Evolutionary conservation across 1,140 invertebrate genomes (phyloP), one percentile per base, ranked within the genome.

Genomic region (Apis laboriosa): DNA sequence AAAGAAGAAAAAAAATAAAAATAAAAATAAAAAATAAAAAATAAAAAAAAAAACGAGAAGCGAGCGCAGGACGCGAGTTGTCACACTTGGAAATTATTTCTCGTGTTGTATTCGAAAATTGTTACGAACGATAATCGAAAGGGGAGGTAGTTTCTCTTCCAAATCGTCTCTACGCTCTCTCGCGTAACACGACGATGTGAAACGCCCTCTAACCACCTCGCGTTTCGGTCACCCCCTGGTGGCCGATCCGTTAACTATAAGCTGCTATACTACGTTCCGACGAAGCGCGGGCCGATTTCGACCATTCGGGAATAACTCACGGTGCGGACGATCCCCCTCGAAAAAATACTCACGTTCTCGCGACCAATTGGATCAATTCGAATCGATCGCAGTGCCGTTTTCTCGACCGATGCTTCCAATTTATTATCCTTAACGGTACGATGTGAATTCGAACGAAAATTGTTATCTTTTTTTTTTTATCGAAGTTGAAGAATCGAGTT

Each of bases 341-440:
- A 24, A 60, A 34, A 66, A 77, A 76, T 76, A 81, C 72, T 76
- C 73, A 81, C 53, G 79, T 68, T 68, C 28, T 13, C 43, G 51
- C 24, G n/a, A 67, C 34, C 63, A 53, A 43, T 43, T 3, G 34
- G 34, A 34, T 34, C 34, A 4, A 34, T 0, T 43, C 7, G 34
- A 0, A 43, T 43, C 34, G 34, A 43, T 43, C 34, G 34, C 34
- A 0, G 5, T 4, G 34, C 34, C 71, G 12, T 19, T 53, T 49
- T 12, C 11, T 60, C 53, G 34, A 34, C 61, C 8, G 28, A 61
- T 8, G 17, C 17, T 15, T 2, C 34, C 4, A 43, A 43, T 43
- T 34, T 34, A 34, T 34, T 3, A 34, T 34, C 34, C 34, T 34
- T 34, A 34, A 34, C 34, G 34, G 34, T 34, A 34, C 34, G 34